phyloP scores from a whole-genome alignment of 1,140 invertebrate species.

The Sesamia nonagrioides region DNA sequence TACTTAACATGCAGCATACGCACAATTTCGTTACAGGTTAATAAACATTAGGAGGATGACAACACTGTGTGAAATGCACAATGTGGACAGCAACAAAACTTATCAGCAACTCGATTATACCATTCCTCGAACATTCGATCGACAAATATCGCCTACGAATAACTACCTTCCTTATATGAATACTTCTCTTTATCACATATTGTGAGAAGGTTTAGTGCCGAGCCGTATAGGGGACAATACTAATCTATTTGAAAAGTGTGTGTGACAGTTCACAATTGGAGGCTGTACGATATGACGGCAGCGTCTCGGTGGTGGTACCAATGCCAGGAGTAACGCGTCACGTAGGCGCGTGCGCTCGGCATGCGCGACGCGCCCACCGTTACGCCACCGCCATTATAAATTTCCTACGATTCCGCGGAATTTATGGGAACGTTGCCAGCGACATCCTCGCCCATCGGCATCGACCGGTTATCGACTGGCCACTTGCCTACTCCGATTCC shows the following conservation, averaged over 20 bases:
- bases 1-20: conserved; percentile 21
- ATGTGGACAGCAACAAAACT: not conserved
- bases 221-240: conserved; percentile 15
- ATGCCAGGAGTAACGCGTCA: conserved; percentile 51
- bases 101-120: not conserved
- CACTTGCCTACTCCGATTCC: conserved; percentile 51
- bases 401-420: conserved; percentile 58
- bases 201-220: conserved; percentile 9
- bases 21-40: conserved; percentile 16
- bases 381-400: conserved; percentile 64
- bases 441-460: conserved; percentile 60
- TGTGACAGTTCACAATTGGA: not conserved
- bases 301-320: conserved; percentile 17
- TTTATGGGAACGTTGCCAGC: conserved; percentile 67
- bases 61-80: not conserved
- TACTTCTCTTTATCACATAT: not conserved
- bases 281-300: conserved; percentile 3
- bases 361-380: conserved; percentile 62
- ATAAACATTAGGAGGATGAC: not conserved
- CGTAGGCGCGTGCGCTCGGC: conserved; percentile 61
- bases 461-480: conserved; percentile 62
- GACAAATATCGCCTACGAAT: not conserved
- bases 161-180: conserved; percentile 1
- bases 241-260: conserved; percentile 34
- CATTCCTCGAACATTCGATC: not conserved